Evolutionary conservation across 1,140 invertebrate genomes (phyloP), one percentile per base, ranked within the genome.

Genomic region (Probaryconus sp.): DNA sequence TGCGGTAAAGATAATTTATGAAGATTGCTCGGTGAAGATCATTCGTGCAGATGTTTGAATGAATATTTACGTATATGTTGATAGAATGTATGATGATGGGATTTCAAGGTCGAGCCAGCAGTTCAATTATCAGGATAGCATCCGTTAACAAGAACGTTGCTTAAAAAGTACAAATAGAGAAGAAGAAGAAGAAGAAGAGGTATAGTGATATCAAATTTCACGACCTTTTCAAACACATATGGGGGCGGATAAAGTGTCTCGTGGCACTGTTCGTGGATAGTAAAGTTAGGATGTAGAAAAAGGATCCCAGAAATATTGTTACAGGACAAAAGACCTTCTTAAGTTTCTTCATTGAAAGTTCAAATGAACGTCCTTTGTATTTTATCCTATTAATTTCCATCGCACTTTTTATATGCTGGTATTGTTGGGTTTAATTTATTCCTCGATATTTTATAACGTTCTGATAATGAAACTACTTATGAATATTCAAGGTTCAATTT

Each of bases 141-240:
- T 67, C 63, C 50, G 63, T 67, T 67, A 67, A 48, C 63, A 42
- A 56, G 50, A 56, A 21, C 20, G 50, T 35, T 47, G 9, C 21
- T 61, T 48, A 30, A 65, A 45, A 58, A 58, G 30, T 14, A 40
- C 30, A 50, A 42, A 47, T 10, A 42, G 33, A n/a, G 31, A 20
- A n/a, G n/a, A 28, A 35, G 16, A 20, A 50, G 33, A 67, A 53
- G 43, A 31, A 14, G 45, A 40, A 35, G 53, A 43, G 64, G 16
- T 74, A 69, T 71, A 48, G 16, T 17, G 21, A 61, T 75, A 79
- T 81, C 79, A 65, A 80, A 79, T 80, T 77, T 79, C 65, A 45
- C 43, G 65, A 78, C 53, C 68, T 69, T 61, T 68, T 58, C 51
- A 47, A 30, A 10, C 60, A 50, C 61, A 48, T 40, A 70, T 65